Conservation (phyloP, 2,113 vertebrate species). For the Cranoglanis bouderius region DNA sequence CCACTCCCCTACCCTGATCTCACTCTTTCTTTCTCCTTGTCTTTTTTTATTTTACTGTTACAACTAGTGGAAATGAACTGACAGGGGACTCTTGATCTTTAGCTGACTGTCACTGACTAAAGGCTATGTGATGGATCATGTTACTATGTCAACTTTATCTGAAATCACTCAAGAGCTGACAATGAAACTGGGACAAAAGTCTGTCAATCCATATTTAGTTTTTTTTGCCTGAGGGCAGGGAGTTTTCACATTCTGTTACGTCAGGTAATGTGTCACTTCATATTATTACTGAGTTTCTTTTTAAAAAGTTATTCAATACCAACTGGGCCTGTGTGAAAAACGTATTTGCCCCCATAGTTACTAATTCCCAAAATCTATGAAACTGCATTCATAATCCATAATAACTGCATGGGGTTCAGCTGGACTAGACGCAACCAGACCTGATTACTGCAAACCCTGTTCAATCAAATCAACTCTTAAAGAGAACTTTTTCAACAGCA, state of each 20-base stretch:
- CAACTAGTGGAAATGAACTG: conserved; percentile 14
- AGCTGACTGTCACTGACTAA: conserved; percentile 48
- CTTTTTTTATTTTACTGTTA: conserved; percentile 14
- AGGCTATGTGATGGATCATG: conserved; percentile 53
- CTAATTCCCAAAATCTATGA: too few relatives aligned
- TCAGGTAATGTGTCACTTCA: not conserved
- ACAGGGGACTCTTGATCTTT: conserved; percentile 60
- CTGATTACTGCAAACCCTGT: too few relatives aligned
- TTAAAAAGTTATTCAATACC: too few relatives aligned
- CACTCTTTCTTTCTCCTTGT: not conserved
- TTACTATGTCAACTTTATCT: conserved; percentile 55
- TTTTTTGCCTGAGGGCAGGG: not conserved
- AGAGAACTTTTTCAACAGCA: too few relatives aligned
- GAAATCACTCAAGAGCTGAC: conserved; percentile 54
- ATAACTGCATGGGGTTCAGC: too few relatives aligned
- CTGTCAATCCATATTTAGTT: not conserved
- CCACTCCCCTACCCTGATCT: not conserved
- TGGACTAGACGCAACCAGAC: too few relatives aligned
- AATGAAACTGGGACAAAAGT: conserved; percentile 47
- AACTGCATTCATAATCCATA: too few relatives aligned
- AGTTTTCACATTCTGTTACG: not conserved
- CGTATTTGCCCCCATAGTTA: too few relatives aligned
- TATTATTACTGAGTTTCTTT: not conserved
- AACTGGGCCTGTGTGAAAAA: too few relatives aligned
- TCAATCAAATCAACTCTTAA: too few relatives aligned